Conservation (phyloP, 2,888 invertebrate species). For the Drosophila mayaguana region DNA sequence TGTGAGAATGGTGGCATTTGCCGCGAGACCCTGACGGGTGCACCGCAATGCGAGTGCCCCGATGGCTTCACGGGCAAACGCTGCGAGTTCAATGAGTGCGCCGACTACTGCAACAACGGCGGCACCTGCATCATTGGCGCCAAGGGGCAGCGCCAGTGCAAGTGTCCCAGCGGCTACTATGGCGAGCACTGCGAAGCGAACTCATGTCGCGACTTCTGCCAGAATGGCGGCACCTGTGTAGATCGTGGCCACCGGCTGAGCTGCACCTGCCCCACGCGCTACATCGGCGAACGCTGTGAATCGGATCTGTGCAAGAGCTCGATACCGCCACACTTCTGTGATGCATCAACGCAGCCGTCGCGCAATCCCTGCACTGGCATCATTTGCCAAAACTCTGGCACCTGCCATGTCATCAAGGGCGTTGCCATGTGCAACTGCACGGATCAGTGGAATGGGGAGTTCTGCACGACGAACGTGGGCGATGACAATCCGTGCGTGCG, state of each 20-base stretch:
- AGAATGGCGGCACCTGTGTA: constrained; percentile 86
- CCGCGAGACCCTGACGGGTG: constrained; percentile 83
- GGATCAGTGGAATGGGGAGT: constrained; percentile 86
- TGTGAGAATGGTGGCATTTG: constrained; percentile 89
- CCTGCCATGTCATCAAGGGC: constrained; percentile 85
- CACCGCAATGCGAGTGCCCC: constrained; percentile 86
- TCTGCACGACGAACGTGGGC: constrained; percentile 87
- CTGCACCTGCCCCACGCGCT: constrained; percentile 83
- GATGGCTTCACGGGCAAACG: constrained; percentile 87
- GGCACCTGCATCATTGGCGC: constrained; percentile 85
- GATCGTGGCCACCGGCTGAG: constrained; percentile 72
- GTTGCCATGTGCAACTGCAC: constrained; percentile 87
- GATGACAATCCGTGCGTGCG: constrained; percentile 88
- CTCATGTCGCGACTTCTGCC: constrained; percentile 86
- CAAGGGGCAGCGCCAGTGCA: constrained; percentile 83
- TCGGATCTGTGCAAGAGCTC: constrained; percentile 86
- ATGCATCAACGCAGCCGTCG: constrained; percentile 75
- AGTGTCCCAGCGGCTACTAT: constrained; percentile 81
- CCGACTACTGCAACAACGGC: constrained; percentile 87
- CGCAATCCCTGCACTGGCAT: constrained; percentile 84
- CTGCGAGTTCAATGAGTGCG: constrained; percentile 88
- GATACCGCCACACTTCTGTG: constrained; percentile 83
- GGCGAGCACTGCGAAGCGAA: constrained; percentile 87
- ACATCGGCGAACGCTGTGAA: constrained; percentile 86
- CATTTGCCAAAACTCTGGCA: constrained; percentile 87